phyloP scores from a whole-genome alignment of 2,888 invertebrate species.

The Xestobium rufovillosum region DNA sequence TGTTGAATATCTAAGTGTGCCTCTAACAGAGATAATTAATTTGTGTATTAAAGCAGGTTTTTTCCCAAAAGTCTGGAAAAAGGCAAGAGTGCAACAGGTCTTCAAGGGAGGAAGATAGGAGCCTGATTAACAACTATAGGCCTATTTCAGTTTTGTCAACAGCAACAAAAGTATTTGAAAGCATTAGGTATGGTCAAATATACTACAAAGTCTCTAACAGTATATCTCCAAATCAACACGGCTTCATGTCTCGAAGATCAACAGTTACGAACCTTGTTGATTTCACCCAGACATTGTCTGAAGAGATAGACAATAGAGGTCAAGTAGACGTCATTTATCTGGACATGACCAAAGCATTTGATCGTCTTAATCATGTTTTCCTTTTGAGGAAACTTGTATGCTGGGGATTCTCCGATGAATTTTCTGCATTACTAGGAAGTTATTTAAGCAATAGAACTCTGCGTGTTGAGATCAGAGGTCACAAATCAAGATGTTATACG shows the following conservation, averaged over 20 bases:
- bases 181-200: conserved; percentile 9
- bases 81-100: conserved; percentile 11
- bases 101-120: conserved; percentile 15
- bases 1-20: neutral
- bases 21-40: conserved; percentile 10
- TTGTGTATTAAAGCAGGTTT: conserved; percentile 6
- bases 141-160: conserved; percentile 17
- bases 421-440: neutral
- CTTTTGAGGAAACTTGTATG: conserved; percentile 13
- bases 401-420: conserved; percentile 8
- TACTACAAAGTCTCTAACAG: conserved; percentile 9
- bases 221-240: conserved; percentile 13
- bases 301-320: conserved; percentile 12
- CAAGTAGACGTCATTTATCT: conserved; percentile 14
- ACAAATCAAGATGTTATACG: conserved; percentile 3
- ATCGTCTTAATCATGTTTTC: conserved; percentile 13
- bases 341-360: conserved; percentile 16
- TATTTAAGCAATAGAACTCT: conserved; percentile 3
- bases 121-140: conserved; percentile 13
- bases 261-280: conserved; percentile 16
- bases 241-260: conserved; percentile 16
- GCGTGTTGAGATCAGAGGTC: neutral
- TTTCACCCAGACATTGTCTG: conserved; percentile 12
- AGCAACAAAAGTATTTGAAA: conserved; percentile 18
- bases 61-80: conserved; percentile 16